These are phyloP conservation scores for Enteromius argenteus DNA, from an alignment of 2,797 vertebrate genomes.

Conservation along the genomic window DNA sequence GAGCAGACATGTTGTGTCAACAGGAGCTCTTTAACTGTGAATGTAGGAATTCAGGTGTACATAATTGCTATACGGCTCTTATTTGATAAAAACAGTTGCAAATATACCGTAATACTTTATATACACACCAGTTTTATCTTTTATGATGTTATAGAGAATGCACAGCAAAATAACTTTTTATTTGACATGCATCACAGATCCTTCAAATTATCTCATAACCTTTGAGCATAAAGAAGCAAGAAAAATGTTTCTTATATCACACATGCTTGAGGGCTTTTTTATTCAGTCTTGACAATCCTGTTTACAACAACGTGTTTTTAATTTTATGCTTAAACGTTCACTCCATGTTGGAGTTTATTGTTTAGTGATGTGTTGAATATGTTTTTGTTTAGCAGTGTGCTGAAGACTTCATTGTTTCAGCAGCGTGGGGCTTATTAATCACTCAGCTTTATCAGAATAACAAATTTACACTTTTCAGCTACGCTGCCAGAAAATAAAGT, in stretches of 20 bases:
- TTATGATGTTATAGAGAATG: not conserved
- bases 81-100: not conserved
- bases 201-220: not conserved
- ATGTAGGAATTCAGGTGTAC: not conserved
- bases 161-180: conserved; percentile 4
- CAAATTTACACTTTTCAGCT: conserved; percentile 1
- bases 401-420: conserved; percentile 37
- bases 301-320: conserved; percentile 13
- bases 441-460: conserved; percentile 24
- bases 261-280: conserved; percentile 13
- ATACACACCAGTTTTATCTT: not conserved
- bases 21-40: not conserved
- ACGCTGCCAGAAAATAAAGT: conserved; percentile 22
- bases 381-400: conserved; percentile 11
- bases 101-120: not conserved
- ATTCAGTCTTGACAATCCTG: not conserved
- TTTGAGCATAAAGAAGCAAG: not conserved
- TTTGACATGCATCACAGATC: not conserved
- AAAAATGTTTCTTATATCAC: not conserved
- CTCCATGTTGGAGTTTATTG: conserved; percentile 30
- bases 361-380: conserved; percentile 43
- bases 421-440: conserved; percentile 23
- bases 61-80: not conserved
- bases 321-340: conserved; percentile 27
- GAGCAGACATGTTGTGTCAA: conserved; percentile 8